Evolutionary conservation across 2,888 invertebrate species (phyloP).

Genomic region (Vesta saturnalis): DNA sequence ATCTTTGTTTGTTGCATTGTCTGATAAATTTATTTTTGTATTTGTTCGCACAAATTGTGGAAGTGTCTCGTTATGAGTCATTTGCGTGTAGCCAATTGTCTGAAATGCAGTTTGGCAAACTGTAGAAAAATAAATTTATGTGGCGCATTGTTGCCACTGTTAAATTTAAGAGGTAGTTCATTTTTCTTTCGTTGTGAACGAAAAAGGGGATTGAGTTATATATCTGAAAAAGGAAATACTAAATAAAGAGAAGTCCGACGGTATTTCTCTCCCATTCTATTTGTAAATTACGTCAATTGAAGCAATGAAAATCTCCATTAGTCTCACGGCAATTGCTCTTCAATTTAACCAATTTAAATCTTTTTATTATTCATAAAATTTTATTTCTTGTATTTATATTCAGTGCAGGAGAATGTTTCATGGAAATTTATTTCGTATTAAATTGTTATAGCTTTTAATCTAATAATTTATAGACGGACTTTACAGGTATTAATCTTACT

Average conservation of each 20-base stretch:
- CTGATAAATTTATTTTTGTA: slow-evolving; percentile 6
- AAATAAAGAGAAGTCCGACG: slow-evolving; percentile 47
- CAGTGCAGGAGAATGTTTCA: slow-evolving; percentile 29
- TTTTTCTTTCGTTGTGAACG: too few relatives aligned
- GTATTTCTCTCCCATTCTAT: slow-evolving; percentile 52
- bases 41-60: slow-evolving; percentile 15
- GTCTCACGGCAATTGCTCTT: slow-evolving; percentile 63
- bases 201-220: slow-evolving; percentile 19
- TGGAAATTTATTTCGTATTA: slow-evolving; percentile 30
- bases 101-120: neutral
- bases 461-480: slow-evolving; percentile 16
- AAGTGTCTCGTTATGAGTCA: slow-evolving; percentile 22
- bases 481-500: neutral
- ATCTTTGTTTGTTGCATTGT: slow-evolving; percentile 32
- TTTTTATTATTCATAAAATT: slow-evolving; percentile 64
- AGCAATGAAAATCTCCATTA: slow-evolving; percentile 58
- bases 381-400: slow-evolving; percentile 50
- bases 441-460: slow-evolving; percentile 14
- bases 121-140: neutral
- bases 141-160: too few relatives aligned
- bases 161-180: too few relatives aligned
- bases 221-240: slow-evolving; percentile 50
- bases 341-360: slow-evolving; percentile 63
- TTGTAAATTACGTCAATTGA: slow-evolving; percentile 60
- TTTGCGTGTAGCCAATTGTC: slow-evolving; percentile 20